Base-by-base conservation (phyloP, 1,140 invertebrate species). In the Tetramorium alpestre region DNA sequence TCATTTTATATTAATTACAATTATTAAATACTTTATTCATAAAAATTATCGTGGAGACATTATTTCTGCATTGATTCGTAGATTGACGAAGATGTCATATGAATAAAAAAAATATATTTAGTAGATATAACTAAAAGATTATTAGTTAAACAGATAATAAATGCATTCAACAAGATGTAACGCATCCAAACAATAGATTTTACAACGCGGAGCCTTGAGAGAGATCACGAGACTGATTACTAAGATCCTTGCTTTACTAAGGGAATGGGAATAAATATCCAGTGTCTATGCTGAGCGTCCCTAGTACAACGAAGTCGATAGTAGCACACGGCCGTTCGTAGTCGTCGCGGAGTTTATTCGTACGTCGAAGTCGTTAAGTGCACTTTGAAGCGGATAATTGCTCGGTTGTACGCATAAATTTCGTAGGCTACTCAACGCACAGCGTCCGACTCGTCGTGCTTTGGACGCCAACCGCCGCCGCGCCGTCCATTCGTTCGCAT, bases 311-410 rank as follows among this genome's bases (percentile, higher is more conserved):
- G 56, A 70, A 47, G 62, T 60, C 49, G 80, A 87, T 86, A 85
- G 73, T 47, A 44, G 58, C 58, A 25, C 18, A 49, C 58, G 85
- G 47, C 51, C 54, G 22, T 86, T 67, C 85, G 70, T 72, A 82
- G 75, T 82, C 80, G 58, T 56, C 51, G 70, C 84, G 86, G n/a
- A 86, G 88, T 90, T 90, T 90, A 90, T 88, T 88, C 89, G 81
- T 90, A 90, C 81, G 64, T 69, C 89, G 51, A 90, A 88, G 89
- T 90, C 89, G 89, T 90, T 90, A 90, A 90, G 87, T 90, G 89
- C 89, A 90, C 87, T 90, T 90, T 89, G 76, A 86, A 78, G 76
- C 81, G 87, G 89, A 84, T 90, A 90, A 90, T 90, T 90, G 89
- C 89, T 86, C 82, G 47, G 70, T 78, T 77, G 89, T 72, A 70